phyloP scores from a whole-genome alignment of 35 echinoderm and acorn worm genomes.

The Chiridota heheva region DNA sequence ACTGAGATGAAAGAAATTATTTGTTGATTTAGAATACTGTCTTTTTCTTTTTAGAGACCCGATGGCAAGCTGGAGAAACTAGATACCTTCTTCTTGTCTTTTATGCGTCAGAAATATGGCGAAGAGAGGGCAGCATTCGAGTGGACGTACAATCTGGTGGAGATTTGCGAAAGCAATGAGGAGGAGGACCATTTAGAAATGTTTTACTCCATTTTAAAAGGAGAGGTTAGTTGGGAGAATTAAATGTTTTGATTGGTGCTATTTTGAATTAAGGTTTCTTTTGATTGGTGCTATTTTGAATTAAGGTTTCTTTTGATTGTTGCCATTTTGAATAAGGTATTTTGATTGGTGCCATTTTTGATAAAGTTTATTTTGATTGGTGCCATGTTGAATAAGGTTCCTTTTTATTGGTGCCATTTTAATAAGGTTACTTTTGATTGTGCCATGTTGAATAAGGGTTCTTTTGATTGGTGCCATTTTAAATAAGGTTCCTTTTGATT shows the following conservation, averaged over 20 bases:
- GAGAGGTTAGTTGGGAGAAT: constrained; percentile 53
- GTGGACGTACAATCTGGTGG: constrained; percentile 78
- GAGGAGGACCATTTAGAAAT: constrained; percentile 64
- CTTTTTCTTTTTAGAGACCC: constrained; percentile 25
- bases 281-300: neutral
- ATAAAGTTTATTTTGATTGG: too few relatives aligned
- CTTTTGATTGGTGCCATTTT: too few relatives aligned
- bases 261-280: too few relatives aligned
- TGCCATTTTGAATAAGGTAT: neutral
- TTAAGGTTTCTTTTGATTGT: neutral
- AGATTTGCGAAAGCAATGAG: constrained; percentile 57
- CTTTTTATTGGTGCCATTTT: too few relatives aligned
- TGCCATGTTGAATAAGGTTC: too few relatives aligned
- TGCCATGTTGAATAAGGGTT: too few relatives aligned
- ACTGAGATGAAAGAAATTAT: neutral
- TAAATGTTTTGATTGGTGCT: neutral
- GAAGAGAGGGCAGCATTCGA: constrained; percentile 73
- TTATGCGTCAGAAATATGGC: constrained; percentile 72
- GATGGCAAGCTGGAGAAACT: constrained; percentile 50
- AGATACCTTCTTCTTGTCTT: constrained; percentile 58
- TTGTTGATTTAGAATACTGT: constrained; percentile 9
- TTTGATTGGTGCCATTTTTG: too few relatives aligned
- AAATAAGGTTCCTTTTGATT: too few relatives aligned
- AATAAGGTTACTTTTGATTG: too few relatives aligned
- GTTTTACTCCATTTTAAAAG: constrained; percentile 72